phyloP scores from a whole-genome alignment of 2,888 invertebrate species.

The Craniophora ligustri region DNA sequence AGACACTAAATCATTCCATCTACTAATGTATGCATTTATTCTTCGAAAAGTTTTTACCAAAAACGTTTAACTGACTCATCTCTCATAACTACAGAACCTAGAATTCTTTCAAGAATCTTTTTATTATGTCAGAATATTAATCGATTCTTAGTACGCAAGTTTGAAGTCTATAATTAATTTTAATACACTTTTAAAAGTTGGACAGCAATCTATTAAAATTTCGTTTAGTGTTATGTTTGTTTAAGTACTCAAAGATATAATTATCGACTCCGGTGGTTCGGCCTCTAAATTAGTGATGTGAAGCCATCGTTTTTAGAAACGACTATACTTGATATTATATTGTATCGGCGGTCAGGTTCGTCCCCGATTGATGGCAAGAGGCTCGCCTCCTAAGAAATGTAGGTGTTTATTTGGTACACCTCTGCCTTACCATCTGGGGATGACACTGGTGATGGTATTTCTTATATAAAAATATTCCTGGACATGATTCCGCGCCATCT shows the following conservation, averaged over 20 bases:
- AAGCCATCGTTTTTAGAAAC: conserved; percentile 11
- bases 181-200: conserved; percentile 41
- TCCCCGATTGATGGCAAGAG: no score
- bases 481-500: no score
- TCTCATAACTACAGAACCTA: conserved; percentile 13
- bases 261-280: conserved; percentile 72
- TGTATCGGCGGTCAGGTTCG: no score
- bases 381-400: no score
- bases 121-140: conserved; percentile 28
- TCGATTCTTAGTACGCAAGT: conserved; percentile 39
- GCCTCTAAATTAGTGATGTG: conserved; percentile 29
- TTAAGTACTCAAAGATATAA: conserved; percentile 66
- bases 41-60: conserved; percentile 26
- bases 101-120: conserved; percentile 13
- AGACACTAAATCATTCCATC: conserved; percentile 38
- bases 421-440: no score
- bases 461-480: no score
- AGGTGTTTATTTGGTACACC: no score
- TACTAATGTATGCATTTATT: conserved; percentile 48
- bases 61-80: conserved; percentile 35
- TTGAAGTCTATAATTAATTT: conserved; percentile 46
- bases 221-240: conserved; percentile 64
- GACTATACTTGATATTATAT: conserved; percentile 7
- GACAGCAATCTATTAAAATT: conserved; percentile 51
- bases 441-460: no score